phyloP scores from a whole-genome alignment of 2,888 invertebrate genomes.

The Stegophylla sp. region DNA sequence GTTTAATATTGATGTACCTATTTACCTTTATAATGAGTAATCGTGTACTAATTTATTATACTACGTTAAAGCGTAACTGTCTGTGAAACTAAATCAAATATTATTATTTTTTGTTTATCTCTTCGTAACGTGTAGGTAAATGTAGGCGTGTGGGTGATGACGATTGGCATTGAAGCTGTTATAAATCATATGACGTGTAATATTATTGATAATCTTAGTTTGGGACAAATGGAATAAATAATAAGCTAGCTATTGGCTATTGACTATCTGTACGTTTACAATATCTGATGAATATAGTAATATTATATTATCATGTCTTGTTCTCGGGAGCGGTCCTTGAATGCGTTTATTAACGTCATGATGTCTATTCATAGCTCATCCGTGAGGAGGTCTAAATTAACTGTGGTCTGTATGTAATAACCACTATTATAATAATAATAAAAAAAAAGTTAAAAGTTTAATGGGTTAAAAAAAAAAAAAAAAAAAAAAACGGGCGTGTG shows the following conservation, averaged over 20 bases:
- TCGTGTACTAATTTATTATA: background rate
- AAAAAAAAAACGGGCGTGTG: background rate
- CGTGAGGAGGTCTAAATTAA: constrained; percentile 30
- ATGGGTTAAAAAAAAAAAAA: background rate
- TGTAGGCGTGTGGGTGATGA: background rate
- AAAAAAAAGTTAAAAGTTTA: background rate
- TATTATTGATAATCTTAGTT: background rate
- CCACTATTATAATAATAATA: background rate
- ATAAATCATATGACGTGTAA: background rate
- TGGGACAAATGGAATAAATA: constrained; percentile 1
- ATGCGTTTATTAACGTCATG: constrained; percentile 30
- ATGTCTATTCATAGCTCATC: constrained; percentile 32
- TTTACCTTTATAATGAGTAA: background rate
- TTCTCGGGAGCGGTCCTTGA: background rate
- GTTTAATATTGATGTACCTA: too few relatives aligned
- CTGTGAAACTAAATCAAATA: background rate
- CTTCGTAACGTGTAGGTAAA: background rate
- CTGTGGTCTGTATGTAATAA: background rate
- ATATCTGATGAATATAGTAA: background rate
- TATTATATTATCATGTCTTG: background rate
- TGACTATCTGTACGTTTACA: background rate
- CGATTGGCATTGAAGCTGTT: constrained; percentile 4
- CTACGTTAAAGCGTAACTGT: background rate
- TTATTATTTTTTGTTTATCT: background rate
- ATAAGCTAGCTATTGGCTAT: background rate